Conservation (phyloP, 2,797 vertebrate species). For the Pipistrellus pygmaeus region DNA sequence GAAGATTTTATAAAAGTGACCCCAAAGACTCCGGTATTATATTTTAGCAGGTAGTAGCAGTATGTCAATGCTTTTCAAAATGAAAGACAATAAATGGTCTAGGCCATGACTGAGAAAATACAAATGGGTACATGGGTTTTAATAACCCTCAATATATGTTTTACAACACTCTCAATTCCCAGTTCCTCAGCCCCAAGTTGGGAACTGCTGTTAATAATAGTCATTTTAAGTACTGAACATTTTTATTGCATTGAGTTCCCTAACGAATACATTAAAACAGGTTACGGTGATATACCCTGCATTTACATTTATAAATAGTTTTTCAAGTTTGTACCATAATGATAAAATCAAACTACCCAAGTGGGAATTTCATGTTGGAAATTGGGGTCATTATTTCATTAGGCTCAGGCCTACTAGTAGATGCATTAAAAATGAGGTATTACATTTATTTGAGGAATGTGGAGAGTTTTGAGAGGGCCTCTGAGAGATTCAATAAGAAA, state of each 20-base stretch:
- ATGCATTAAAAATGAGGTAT: not conserved
- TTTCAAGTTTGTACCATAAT: not conserved
- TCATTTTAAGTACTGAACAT: not conserved
- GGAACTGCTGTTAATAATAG: not conserved
- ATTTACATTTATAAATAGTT: slow-evolving; percentile 12
- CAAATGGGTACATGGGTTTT: not conserved
- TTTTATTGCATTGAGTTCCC: not conserved
- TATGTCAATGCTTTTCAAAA: not conserved
- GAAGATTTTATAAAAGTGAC: not conserved
- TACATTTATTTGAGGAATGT: slow-evolving; percentile 32
- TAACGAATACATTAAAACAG: not conserved
- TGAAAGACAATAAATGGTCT: not conserved
- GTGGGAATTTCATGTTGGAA: not conserved
- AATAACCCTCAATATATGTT: not conserved
- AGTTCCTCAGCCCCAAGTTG: not conserved
- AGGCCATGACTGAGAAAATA: not conserved
- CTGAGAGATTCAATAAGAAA: not conserved
- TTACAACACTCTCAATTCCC: not conserved
- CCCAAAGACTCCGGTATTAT: not conserved
- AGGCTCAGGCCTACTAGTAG: not conserved
- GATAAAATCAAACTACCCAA: not conserved
- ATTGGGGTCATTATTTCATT: not conserved
- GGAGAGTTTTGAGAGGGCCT: not conserved
- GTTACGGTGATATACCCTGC: not conserved
- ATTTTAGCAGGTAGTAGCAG: not conserved